Evolutionary conservation across 2,113 vertebrate genomes (phyloP), one percentile per base, ranked within the genome.

Genomic region (Deroptyus accipitrinus): DNA sequence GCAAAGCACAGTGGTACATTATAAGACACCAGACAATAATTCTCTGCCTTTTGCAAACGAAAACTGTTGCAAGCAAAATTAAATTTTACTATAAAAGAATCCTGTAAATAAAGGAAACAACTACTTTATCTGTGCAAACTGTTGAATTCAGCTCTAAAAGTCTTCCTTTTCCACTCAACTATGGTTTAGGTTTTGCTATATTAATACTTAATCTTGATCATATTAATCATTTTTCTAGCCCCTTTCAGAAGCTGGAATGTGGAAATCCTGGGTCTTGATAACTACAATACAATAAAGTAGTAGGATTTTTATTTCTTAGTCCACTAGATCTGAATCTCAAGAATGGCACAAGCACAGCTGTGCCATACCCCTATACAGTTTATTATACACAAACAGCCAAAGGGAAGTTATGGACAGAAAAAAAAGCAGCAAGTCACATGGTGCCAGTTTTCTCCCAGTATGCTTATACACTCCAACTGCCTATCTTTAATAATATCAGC

Each of bases 311-410:
- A 19, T 64, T 3, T 35, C 22, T 72, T 52, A 81, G 31, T 25
- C 8, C 14, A 30, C 28, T 35, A 70, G 17, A 84, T 73, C 7
- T 46, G 15, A 77, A 13, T 46, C 59, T 22, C 28, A 59, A 41
- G 31, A 42, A 11, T 5, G 2, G 13, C 15, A 41, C 9, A 80
- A 48, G 18, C 7, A 3, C 39, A 39, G 11, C 31, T 0, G 0
- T 39, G 12, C 17, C 20, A 39, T 19, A 49, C 2, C 14, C 10
- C 5, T 39, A 3, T 8, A 39, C 11, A 61, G 18, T 4, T 86
- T 51, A 27, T n/a, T 73, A 57, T 25, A 64, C 2, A 30, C 4
- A 2, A 64, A 42, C 8, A 78, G 7, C 2, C 52, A 35, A 46
- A 78, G 31, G 11, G 62, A 35, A 41, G 2, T 11, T 55, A 61